A percentile compares a stretch with the other conserved stretches of the same genome.
phyloP scores from a whole-genome alignment of 2,113 vertebrate genomes.

The Spea bombifrons region DNA sequence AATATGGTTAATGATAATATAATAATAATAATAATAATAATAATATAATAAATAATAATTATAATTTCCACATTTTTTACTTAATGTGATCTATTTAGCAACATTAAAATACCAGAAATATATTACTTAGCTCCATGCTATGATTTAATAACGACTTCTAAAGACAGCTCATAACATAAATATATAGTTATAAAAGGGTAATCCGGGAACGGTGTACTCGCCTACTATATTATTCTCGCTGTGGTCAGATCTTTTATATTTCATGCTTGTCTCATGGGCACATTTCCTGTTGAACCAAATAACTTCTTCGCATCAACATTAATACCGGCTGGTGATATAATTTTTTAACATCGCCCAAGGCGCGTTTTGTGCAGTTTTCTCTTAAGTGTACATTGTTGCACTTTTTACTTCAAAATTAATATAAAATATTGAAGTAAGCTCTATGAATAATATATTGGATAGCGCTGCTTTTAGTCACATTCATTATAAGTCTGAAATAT shows the following conservation, averaged over 20 bases:
- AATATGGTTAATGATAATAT: no score
- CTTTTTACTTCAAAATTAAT: conserved; percentile 26
- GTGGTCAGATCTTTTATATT: background rate
- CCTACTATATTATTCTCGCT: background rate
- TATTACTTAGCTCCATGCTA: no score
- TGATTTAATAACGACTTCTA: no score
- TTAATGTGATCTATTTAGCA: no score
- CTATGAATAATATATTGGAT: conserved; percentile 34
- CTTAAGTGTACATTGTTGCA: conserved; percentile 18
- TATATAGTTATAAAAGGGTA: background rate
- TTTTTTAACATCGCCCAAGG: conserved; percentile 12
- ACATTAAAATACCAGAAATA: no score
- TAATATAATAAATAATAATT: no score
- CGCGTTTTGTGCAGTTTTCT: background rate
- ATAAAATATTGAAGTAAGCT: conserved; percentile 38
- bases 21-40: no score
- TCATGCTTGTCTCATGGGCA: background rate
- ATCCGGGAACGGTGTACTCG: background rate
- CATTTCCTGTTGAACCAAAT: conserved; percentile 6
- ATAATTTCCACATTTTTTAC: no score
- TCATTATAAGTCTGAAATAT: conserved; percentile 25
- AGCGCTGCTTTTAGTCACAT: conserved; percentile 28
- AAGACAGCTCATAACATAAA: no score
- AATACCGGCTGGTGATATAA: background rate
- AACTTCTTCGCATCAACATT: background rate